Evolutionary conservation across 2,888 invertebrate genomes (phyloP).

Genomic region (Strigamia crassipes): DNA sequence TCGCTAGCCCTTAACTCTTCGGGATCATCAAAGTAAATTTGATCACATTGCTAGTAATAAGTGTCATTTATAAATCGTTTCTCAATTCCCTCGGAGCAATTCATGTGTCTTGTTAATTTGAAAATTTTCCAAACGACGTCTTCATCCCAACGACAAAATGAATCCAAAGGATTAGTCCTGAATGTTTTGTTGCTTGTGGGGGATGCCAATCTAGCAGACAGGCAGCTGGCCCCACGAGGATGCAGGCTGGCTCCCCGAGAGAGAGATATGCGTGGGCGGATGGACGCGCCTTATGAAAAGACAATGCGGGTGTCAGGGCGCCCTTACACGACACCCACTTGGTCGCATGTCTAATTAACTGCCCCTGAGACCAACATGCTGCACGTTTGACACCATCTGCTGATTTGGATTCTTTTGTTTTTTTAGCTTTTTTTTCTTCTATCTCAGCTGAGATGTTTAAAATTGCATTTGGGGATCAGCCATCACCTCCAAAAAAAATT

Average conservation of each 20-base stretch:
- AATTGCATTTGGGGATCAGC: conserved; percentile 28
- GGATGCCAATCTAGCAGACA: conserved; percentile 34
- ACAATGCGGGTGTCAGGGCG: conserved; percentile 42
- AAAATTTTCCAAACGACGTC: neutral
- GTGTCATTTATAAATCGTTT: conserved; percentile 32
- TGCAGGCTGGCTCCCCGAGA: conserved; percentile 31
- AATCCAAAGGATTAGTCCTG: conserved; percentile 19
- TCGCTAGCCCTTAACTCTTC: neutral
- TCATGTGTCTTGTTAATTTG: conserved; percentile 7
- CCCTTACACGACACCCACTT: conserved; percentile 36
- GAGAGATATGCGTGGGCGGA: conserved; percentile 42
- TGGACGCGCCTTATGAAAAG: conserved; percentile 40
- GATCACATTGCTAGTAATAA: conserved; percentile 1
- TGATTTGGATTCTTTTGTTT: neutral
- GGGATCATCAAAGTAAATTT: conserved; percentile 17
- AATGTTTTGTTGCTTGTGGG: conserved; percentile 21
- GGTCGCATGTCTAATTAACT: conserved; percentile 40
- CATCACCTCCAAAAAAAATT: neutral
- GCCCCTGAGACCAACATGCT: conserved; percentile 26
- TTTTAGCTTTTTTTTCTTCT: neutral
- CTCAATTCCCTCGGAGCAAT: conserved; percentile 21
- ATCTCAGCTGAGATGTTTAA: conserved; percentile 16
- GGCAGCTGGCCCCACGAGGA: conserved; percentile 35
- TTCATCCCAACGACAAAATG: neutral
- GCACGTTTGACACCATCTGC: conserved; percentile 31